These are phyloP conservation scores for Cecropterus lyciades DNA, from an alignment of 1,140 invertebrate genomes.

Conservation along the genomic window DNA sequence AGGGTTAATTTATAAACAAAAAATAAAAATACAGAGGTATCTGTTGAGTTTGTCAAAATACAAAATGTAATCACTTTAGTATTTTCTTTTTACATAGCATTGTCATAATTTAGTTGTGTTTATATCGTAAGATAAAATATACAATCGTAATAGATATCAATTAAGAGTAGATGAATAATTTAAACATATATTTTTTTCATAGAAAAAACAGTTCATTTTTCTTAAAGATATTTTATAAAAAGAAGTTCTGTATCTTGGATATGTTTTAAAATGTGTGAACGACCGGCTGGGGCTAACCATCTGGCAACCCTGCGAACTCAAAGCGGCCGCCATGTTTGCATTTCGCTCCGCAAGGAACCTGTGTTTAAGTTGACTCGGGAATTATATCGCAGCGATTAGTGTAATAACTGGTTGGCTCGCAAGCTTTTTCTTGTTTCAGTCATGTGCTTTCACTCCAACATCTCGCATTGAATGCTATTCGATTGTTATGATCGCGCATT, in stretches of 20 bases:
- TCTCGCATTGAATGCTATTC: constrained; percentile 59
- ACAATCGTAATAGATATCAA: no score
- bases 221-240: no score
- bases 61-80: no score
- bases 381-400: constrained; percentile 84
- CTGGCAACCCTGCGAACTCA: constrained; percentile 51
- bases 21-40: no score
- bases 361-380: constrained; percentile 82
- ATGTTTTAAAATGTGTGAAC: not conserved
- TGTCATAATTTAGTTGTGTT: no score
- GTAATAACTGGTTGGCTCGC: constrained; percentile 79
- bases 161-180: no score
- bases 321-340: constrained; percentile 83
- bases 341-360: constrained; percentile 80
- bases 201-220: no score
- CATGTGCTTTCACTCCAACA: constrained; percentile 64
- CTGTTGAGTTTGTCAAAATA: no score
- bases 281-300: not conserved
- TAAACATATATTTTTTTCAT: no score
- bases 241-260: no score
- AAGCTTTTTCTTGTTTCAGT: constrained; percentile 73
- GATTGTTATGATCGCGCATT: constrained; percentile 68
- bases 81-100: no score
- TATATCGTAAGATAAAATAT: no score
- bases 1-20: not conserved